These are phyloP conservation scores for Polypedilum vanderplanki DNA, from an alignment of 1,140 invertebrate genomes.

Conservation along the genomic window DNA sequence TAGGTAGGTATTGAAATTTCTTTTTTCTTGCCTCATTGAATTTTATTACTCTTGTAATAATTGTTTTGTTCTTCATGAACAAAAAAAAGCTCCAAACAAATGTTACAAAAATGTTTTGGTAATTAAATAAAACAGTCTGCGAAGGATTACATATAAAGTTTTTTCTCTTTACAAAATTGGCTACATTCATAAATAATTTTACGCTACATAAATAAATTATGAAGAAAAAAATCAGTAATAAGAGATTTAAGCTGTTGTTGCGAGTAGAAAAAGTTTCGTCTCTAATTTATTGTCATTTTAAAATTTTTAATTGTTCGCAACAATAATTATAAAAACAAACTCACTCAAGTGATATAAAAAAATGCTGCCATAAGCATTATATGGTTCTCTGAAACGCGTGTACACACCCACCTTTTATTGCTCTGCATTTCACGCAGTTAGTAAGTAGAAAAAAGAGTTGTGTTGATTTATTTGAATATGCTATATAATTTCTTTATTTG, in stretches of 20 bases:
- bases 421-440: too few species aligned
- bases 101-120: conserved; percentile 1
- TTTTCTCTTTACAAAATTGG: not conserved
- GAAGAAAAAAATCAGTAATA: not conserved
- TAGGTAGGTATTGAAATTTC: not conserved
- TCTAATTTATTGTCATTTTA: not conserved
- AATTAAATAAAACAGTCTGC: conserved; percentile 1
- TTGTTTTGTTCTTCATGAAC: not conserved
- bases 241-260: not conserved
- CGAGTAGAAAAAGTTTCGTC: not conserved
- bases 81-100: not conserved
- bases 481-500: too few species aligned
- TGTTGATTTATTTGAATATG: too few species aligned
- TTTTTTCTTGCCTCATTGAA: not conserved
- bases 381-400: too few species aligned
- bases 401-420: too few species aligned
- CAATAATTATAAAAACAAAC: not conserved
- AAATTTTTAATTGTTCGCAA: not conserved
- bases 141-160: not conserved
- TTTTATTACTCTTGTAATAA: not conserved
- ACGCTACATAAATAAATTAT: not conserved
- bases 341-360: too few species aligned
- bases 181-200: not conserved
- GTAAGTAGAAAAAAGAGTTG: too few species aligned
- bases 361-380: too few species aligned